Percentiles rank a stretch among this genome's conserved stretches.
Conservation (phyloP, 2,888 invertebrate genomes). For the Ellobium chinense region DNA sequence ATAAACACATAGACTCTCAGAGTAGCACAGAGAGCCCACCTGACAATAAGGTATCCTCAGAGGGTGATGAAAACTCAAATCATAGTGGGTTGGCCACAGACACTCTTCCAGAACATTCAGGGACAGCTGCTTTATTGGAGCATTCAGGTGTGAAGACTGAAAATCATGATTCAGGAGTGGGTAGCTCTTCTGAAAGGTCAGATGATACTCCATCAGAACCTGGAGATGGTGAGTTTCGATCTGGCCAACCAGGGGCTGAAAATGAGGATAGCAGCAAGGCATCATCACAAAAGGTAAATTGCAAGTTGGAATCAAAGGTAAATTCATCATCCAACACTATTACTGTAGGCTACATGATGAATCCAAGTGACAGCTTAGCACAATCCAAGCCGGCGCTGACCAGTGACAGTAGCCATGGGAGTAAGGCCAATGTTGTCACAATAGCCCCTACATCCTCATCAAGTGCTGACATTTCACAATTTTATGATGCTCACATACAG, state of each 20-base stretch:
- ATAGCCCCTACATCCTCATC: background rate
- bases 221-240: constrained; percentile 68
- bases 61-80: constrained; percentile 69
- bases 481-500: constrained; percentile 22
- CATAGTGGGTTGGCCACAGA: constrained; percentile 64
- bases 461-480: constrained; percentile 28
- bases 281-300: constrained; percentile 25
- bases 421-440: background rate
- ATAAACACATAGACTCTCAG: constrained; percentile 46
- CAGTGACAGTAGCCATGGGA: background rate
- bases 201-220: constrained; percentile 71
- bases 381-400: background rate
- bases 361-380: background rate
- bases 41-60: constrained; percentile 54
- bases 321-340: constrained; percentile 16
- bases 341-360: constrained; percentile 40
- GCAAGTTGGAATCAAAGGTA: constrained; percentile 22
- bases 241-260: constrained; percentile 42
- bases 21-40: constrained; percentile 46
- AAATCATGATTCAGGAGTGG: constrained; percentile 74
- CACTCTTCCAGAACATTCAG: constrained; percentile 52
- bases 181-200: constrained; percentile 72
- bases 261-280: constrained; percentile 40
- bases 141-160: constrained; percentile 60
- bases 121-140: constrained; percentile 59